Conservation (phyloP, 2,797 vertebrate species). For the Poeciliopsis gracilis region DNA sequence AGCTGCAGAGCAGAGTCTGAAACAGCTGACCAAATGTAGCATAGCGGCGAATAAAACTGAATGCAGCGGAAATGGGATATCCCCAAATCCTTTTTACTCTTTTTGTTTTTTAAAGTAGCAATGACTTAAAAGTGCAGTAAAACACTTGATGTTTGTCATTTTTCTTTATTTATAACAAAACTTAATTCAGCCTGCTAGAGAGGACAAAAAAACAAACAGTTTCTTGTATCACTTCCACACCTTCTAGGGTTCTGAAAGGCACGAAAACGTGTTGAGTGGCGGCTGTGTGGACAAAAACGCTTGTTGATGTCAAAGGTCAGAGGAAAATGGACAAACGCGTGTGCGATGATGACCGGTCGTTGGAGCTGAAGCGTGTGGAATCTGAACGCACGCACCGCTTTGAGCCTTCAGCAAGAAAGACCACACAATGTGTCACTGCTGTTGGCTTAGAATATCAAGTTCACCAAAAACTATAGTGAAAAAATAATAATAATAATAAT, state of each 20-base stretch:
- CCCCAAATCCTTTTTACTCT: neutral
- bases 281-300: neutral
- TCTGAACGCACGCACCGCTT: neutral
- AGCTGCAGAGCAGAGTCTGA: conserved; percentile 38
- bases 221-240: too few relatives aligned
- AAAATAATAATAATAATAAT: too few relatives aligned
- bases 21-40: conserved; percentile 37
- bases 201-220: too few relatives aligned
- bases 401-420: neutral
- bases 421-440: neutral
- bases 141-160: too few relatives aligned
- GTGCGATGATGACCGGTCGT: neutral
- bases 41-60: neutral
- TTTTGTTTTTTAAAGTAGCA: too few relatives aligned
- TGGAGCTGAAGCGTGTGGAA: neutral
- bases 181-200: too few relatives aligned
- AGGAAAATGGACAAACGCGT: neutral
- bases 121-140: too few relatives aligned
- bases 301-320: neutral
- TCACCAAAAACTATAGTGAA: neutral
- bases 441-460: neutral
- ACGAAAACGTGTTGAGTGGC: neutral
- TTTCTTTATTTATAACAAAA: too few relatives aligned
- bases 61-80: neutral
- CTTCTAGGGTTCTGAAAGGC: too few relatives aligned